Conservation (phyloP, 2,113 vertebrate species). For the Notechis scutatus region DNA sequence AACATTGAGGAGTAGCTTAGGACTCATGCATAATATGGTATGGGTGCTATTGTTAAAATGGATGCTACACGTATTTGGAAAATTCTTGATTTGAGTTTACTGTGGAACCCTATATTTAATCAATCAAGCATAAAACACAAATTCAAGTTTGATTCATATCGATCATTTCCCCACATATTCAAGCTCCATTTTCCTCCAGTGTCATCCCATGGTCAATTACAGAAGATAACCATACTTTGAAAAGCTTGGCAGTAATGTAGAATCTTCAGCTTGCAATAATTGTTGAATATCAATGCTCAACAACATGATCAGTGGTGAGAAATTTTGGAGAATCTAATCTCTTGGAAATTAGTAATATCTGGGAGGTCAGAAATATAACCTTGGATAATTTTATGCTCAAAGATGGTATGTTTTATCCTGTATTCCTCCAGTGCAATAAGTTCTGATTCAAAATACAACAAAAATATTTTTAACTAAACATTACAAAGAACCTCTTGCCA, state of each 20-base stretch:
- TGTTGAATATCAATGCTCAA: not conserved
- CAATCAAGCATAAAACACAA: not conserved
- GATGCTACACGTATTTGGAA: not conserved
- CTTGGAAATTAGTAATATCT: not conserved
- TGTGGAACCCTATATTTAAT: not conserved
- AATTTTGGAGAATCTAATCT: not conserved
- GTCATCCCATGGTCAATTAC: not conserved
- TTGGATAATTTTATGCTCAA: not conserved
- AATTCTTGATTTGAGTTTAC: not conserved
- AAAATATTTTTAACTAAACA: not conserved
- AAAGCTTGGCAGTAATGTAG: not conserved
- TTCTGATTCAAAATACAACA: not conserved
- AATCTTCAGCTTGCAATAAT: not conserved
- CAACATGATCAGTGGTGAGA: not conserved
- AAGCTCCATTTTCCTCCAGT: not conserved
- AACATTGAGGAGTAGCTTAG: not conserved
- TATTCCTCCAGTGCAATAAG: not conserved
- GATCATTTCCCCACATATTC: not conserved
- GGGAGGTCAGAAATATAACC: not conserved
- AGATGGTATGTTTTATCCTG: not conserved
- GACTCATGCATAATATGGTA: not conserved
- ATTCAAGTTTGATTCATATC: not conserved
- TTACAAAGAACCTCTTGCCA: not conserved
- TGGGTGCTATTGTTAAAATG: not conserved
- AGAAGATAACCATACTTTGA: not conserved